phyloP scores from a whole-genome alignment of 2,113 vertebrate species.

The Pelecanus crispus region DNA sequence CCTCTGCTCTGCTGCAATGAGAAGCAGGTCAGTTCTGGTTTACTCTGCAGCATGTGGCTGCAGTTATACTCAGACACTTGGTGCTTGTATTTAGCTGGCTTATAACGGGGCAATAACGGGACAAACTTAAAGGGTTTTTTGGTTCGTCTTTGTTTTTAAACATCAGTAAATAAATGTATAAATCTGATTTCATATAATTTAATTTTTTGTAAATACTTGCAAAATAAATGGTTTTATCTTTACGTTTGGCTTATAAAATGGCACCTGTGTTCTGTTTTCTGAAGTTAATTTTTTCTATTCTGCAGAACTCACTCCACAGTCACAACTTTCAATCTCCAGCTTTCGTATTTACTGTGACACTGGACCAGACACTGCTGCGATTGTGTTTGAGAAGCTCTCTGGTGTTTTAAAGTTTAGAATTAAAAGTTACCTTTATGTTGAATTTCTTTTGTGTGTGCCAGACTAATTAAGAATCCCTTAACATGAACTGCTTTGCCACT shows the following conservation, averaged over 20 bases:
- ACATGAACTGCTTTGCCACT: not conserved
- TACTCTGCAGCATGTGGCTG: not conserved
- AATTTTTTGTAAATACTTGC: not conserved
- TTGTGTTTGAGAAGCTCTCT: not conserved
- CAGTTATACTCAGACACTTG: not conserved
- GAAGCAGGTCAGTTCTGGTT: not conserved
- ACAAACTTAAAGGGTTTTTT: not conserved
- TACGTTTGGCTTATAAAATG: not conserved
- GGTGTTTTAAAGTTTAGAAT: slow-evolving; percentile 9
- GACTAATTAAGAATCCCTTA: slow-evolving; percentile 43
- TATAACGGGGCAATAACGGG: not conserved
- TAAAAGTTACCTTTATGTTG: not conserved
- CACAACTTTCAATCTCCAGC: not conserved
- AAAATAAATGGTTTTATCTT: not conserved
- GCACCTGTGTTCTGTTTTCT: not conserved
- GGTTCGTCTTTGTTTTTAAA: not conserved
- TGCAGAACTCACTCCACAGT: not conserved
- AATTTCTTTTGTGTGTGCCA: slow-evolving; percentile 25
- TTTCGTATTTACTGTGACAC: not conserved
- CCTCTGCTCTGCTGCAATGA: not conserved
- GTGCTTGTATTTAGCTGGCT: not conserved
- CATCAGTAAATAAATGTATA: not conserved
- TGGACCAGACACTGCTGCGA: not conserved
- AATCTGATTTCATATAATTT: not conserved
- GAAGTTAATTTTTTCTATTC: not conserved